Conservation (phyloP, 2,888 invertebrate genomes). For the Drosophila parthenogenetica region DNA sequence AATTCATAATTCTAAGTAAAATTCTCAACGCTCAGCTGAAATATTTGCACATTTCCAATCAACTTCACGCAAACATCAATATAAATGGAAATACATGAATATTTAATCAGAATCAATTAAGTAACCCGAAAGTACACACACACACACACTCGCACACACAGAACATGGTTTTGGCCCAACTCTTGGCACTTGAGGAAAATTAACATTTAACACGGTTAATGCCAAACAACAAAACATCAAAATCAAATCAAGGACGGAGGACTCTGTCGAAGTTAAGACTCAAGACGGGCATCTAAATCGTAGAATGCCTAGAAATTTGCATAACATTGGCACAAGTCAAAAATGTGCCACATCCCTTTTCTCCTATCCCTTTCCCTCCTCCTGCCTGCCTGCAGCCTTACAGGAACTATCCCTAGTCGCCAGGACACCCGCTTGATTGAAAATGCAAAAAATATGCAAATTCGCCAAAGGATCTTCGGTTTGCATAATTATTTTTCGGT, state of each 20-base stretch:
- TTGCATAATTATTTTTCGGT: constrained; percentile 62
- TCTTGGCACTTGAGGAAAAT: constrained; percentile 70
- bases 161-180: constrained; percentile 35
- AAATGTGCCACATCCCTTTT: constrained; percentile 51
- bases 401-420: background rate
- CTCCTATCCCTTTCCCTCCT: background rate
- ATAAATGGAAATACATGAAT: constrained; percentile 61
- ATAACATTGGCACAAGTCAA: constrained; percentile 80
- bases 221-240: constrained; percentile 70
- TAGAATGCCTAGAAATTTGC: constrained; percentile 54
- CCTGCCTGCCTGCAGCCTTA: too few species aligned
- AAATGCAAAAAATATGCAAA: constrained; percentile 72
- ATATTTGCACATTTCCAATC: constrained; percentile 61
- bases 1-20: constrained; percentile 2
- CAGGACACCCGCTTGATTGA: constrained; percentile 55
- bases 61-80: constrained; percentile 64
- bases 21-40: background rate
- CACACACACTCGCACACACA: constrained; percentile 40
- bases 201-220: constrained; percentile 77
- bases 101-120: constrained; percentile 66
- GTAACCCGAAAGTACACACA: constrained; percentile 45
- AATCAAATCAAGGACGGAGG: constrained; percentile 47
- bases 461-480: constrained; percentile 26
- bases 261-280: constrained; percentile 7
- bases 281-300: constrained; percentile 14